A percentile compares a stretch with the other conserved stretches of the same genome.
These are phyloP conservation scores for Chrysolina oricalcia DNA, from an alignment of 2,888 invertebrate species.

Conservation along the genomic window DNA sequence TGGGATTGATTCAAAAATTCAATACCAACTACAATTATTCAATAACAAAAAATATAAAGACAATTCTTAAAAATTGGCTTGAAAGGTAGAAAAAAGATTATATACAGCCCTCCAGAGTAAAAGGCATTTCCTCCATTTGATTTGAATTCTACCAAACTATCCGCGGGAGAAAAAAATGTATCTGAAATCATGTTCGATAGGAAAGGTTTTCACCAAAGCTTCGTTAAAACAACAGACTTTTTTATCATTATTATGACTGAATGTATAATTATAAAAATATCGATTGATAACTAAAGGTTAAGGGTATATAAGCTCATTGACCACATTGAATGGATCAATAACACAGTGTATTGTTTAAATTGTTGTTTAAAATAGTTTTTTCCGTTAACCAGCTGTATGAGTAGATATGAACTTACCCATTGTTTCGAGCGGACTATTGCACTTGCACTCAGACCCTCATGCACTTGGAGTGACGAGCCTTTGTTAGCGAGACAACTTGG, in stretches of 20 bases:
- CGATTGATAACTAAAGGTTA: conserved; percentile 50
- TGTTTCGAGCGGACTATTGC: conserved; percentile 29
- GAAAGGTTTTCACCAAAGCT: neutral
- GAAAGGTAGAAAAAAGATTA: no score
- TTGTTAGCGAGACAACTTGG: conserved; percentile 18
- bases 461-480: neutral
- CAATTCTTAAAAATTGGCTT: no score
- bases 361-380: no score
- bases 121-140: no score
- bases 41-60: no score
- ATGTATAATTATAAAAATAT: conserved; percentile 1
- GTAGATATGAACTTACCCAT: conserved; percentile 5
- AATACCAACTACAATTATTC: no score
- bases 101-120: no score
- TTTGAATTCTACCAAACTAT: no score
- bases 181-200: neutral
- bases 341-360: no score
- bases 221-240: neutral
- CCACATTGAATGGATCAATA: conserved; percentile 51
- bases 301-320: conserved; percentile 57
- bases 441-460: conserved; percentile 29
- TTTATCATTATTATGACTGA: conserved; percentile 11
- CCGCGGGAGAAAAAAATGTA: no score
- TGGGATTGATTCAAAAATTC: no score
- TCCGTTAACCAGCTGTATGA: no score